Evolutionary conservation across 2,797 vertebrate species (phyloP).

Genomic region (Strix occidentalis): DNA sequence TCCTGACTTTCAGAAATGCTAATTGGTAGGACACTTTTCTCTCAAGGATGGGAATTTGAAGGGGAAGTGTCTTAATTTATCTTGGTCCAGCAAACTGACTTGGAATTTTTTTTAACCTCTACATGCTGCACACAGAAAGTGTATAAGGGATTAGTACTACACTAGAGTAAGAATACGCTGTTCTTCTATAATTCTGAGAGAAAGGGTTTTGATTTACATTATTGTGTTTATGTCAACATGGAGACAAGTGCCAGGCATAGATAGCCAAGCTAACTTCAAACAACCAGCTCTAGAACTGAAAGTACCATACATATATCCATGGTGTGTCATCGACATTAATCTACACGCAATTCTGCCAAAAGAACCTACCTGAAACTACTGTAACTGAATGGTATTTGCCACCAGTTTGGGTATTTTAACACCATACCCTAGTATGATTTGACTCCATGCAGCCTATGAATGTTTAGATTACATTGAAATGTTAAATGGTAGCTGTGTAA

Average conservation of each 20-base stretch:
- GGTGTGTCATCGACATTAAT: neutral
- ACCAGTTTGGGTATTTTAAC: neutral
- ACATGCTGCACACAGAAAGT: neutral
- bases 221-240: neutral
- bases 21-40: neutral
- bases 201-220: neutral
- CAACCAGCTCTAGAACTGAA: neutral
- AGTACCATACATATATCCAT: neutral
- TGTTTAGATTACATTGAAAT: neutral
- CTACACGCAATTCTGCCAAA: neutral
- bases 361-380: neutral
- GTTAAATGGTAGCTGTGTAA: neutral
- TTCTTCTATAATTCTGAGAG: neutral
- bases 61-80: neutral
- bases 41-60: neutral
- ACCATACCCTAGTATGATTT: neutral
- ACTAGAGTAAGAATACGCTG: neutral
- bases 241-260: neutral
- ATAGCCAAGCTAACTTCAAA: neutral
- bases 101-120: neutral
- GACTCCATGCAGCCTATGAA: neutral
- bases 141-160: neutral
- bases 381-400: neutral
- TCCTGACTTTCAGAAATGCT: neutral
- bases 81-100: neutral